Evolutionary conservation across 2,797 vertebrate species (phyloP).

Genomic region (Gymnoscopelus braueri): DNA sequence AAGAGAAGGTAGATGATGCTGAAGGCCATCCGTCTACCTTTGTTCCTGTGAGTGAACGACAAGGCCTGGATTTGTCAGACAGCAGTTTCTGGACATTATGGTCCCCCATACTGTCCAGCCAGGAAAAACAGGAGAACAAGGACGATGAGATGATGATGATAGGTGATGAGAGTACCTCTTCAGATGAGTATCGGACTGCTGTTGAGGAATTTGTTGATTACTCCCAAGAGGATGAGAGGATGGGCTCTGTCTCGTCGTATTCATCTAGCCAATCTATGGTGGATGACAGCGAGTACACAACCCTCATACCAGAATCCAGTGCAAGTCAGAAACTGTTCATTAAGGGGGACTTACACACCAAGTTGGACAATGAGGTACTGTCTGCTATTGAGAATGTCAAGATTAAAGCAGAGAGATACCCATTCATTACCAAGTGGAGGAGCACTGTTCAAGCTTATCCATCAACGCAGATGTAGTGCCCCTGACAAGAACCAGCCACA

Average conservation of each 20-base stretch:
- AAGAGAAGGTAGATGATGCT: background rate
- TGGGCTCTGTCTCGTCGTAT: constrained; percentile 9
- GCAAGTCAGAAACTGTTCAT: constrained; percentile 72
- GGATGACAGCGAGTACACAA: constrained; percentile 41
- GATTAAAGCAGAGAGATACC: constrained; percentile 75
- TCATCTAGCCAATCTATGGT: constrained; percentile 50
- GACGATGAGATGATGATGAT: constrained; percentile 12
- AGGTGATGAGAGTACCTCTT: constrained; percentile 16
- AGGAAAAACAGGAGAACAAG: background rate
- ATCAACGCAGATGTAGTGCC: constrained; percentile 32
- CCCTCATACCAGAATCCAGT: constrained; percentile 27
- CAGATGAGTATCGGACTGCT: constrained; percentile 56
- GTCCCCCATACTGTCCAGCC: background rate
- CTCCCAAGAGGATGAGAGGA: constrained; percentile 26
- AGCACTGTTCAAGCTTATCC: constrained; percentile 67
- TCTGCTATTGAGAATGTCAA: constrained; percentile 72
- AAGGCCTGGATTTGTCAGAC: constrained; percentile 15
- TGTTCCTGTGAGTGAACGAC: background rate
- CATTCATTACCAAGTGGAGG: constrained; percentile 76
- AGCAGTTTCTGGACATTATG: constrained; percentile 26
- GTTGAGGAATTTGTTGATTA: constrained; percentile 21
- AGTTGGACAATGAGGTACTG: constrained; percentile 84
- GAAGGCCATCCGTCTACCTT: background rate
- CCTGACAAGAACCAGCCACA: no score
- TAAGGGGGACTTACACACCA: constrained; percentile 80